Conservation (phyloP, 2,888 invertebrate species). For the Callyntrura guangdongensis region DNA sequence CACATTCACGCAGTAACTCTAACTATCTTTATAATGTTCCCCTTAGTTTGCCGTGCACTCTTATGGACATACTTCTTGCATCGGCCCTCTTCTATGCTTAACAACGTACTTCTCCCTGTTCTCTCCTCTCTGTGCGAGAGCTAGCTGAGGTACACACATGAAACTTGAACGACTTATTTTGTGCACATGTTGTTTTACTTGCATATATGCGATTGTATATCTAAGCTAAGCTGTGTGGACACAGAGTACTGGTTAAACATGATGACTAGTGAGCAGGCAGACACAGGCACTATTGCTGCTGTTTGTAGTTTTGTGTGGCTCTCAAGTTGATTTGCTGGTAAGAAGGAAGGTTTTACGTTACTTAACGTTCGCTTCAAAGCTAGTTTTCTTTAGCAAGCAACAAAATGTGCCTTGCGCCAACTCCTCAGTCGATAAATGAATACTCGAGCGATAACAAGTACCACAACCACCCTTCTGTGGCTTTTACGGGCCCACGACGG, state of each 20-base stretch:
- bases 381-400: constrained; percentile 68
- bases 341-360: constrained; percentile 41
- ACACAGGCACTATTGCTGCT: constrained; percentile 9
- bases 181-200: constrained; percentile 40
- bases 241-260: constrained; percentile 41
- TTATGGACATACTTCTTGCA: constrained; percentile 52
- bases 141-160: constrained; percentile 41
- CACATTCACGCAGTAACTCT: constrained; percentile 56
- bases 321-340: constrained; percentile 52
- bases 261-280: background rate
- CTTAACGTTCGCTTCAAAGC: constrained; percentile 60
- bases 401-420: constrained; percentile 84
- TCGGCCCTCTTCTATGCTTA: constrained; percentile 39
- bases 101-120: background rate
- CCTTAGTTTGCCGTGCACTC: constrained; percentile 35
- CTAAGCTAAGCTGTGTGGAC: background rate
- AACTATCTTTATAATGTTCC: constrained; percentile 55
- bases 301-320: constrained; percentile 29
- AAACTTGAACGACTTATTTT: background rate
- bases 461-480: constrained; percentile 74
- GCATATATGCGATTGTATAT: background rate
- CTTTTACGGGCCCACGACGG: constrained; percentile 65
- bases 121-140: background rate
- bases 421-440: constrained; percentile 84
- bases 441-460: constrained; percentile 83